Evolutionary conservation across 2,888 invertebrate species (phyloP), one percentile per base, ranked within the genome.

Genomic region (Drosophila mercatorum): DNA sequence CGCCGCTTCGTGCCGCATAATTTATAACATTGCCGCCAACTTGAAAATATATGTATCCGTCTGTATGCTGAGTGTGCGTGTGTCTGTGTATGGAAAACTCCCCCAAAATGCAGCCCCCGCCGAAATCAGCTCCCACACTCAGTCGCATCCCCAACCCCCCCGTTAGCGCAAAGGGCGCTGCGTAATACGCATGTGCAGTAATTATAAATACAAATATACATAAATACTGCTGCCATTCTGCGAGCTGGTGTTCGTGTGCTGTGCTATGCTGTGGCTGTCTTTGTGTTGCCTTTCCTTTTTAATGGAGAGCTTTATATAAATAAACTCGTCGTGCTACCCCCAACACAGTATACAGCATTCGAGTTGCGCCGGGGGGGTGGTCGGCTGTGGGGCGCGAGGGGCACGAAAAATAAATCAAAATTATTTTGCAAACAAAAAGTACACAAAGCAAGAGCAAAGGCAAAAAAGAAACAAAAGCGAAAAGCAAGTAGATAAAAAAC

Each of bases 131-230:
- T 52, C 31, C 34, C 44, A 56, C 14, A 6, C 43, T 55, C 17
- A 26, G 1, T 7, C 41, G 11, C 49, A 47, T 10, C 55, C 41
- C 44, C 22, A 43, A 0, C 17, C 40, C 40, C 40, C 40, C 52
- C 10, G 8, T 3, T 41, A 7, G 0, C 36, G 3, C 28, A 68
- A 70, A 67, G 74, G 78, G 75, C 75, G 66, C 72, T 40, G 36
- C 72, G 73, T 79, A 85, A 79, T 91, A 91, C 90, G 91, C 91
- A 91, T 91, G 91, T 91, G 91, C 91, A 91, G 91, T 91, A 91
- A 91, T 91, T 91, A 91, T 91, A 91, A 91, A 91, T 84, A 83
- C 85, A 83, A 88, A 82, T 85, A 90, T 79, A 83, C 80, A 83
- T 81, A 78, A 80, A 85, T 83, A 88, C 88, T 85, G 75, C 26